Base-by-base conservation (phyloP, 2,113 vertebrate genomes). In the Macquaria ambigua region DNA sequence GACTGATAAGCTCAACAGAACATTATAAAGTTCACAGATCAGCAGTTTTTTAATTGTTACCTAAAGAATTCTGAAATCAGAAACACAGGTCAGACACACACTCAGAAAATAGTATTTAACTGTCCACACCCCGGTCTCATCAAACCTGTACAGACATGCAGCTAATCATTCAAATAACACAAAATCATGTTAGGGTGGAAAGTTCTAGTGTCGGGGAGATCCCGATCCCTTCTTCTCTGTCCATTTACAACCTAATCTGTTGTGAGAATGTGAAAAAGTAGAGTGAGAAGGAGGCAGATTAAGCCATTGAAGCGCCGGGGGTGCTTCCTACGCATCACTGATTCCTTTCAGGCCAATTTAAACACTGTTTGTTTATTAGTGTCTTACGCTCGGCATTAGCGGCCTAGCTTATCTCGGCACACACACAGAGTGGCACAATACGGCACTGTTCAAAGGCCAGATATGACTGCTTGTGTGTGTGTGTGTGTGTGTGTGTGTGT, bases 361-460 rank as follows among this genome's bases (percentile, higher is more conserved):
- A 95, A 95, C 93, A 93, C 90, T 95, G 95, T 96, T 96, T 96
- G 96, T 96, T 96, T 96, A 96, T 96, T 96, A 96, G 95, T 94
- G 95, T 92, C 93, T 96, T 94, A 91, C 84, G 92, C 90, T 61
- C 64, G 77, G 95, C 91, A 94, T 96, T 96, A 95, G 93, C 77
- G 85, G 79, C 92, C 90, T 86, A 66, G 95, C 94, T 96, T 96
- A 96, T 96, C 95, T 90, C 85, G n/a, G 79, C 88, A 85, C 93
- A 91, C 94, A 95, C 94, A 94, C 87, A 91, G 90, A 87, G 90
- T 62, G 77, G 83, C 87, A 94, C 93, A 94, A 96, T 92, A 93
- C 86, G 48, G 69, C 78, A 81, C 90, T 93, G 93, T 93, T 94
- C 91, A 92, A 91, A 91, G 92, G 76, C 59, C 78, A 84, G 87